Conservation (phyloP, 2,888 invertebrate species). For the Eupithecia centaureata region DNA sequence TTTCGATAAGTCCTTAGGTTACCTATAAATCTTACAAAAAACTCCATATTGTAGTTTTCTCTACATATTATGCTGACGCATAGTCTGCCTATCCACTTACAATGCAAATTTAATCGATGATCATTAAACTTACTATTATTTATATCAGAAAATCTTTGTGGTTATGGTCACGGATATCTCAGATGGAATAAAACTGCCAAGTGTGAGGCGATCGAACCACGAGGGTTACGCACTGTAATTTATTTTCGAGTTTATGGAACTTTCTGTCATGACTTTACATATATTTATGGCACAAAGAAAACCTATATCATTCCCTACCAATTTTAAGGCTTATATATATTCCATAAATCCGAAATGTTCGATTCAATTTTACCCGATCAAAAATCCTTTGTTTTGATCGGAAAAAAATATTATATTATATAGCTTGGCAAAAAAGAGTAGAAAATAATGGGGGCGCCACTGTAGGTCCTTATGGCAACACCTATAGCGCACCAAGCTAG, state of each 20-base stretch:
- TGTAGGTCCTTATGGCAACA: too few species aligned
- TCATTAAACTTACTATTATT: background rate
- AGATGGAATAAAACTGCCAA: conserved; percentile 1
- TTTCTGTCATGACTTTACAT: too few species aligned
- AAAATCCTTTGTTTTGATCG: too few species aligned
- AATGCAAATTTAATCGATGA: background rate
- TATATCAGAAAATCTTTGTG: conserved; percentile 11
- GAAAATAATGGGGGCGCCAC: too few species aligned
- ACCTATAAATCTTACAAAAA: background rate
- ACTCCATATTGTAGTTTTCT: background rate
- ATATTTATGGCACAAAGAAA: too few species aligned
- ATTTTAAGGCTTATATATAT: too few species aligned
- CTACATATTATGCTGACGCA: background rate
- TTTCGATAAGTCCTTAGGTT: background rate
- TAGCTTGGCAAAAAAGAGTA: too few species aligned
- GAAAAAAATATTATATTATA: too few species aligned
- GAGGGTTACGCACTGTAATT: background rate
- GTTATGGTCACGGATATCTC: conserved; percentile 5
- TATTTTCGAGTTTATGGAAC: background rate
- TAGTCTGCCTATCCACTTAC: background rate
- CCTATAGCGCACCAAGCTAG: too few species aligned
- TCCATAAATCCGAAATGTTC: too few species aligned
- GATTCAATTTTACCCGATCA: too few species aligned
- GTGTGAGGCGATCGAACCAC: background rate
- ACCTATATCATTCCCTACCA: too few species aligned